Conservation (phyloP, 2,888 invertebrate genomes). For the Tenthredo distinguenda region DNA sequence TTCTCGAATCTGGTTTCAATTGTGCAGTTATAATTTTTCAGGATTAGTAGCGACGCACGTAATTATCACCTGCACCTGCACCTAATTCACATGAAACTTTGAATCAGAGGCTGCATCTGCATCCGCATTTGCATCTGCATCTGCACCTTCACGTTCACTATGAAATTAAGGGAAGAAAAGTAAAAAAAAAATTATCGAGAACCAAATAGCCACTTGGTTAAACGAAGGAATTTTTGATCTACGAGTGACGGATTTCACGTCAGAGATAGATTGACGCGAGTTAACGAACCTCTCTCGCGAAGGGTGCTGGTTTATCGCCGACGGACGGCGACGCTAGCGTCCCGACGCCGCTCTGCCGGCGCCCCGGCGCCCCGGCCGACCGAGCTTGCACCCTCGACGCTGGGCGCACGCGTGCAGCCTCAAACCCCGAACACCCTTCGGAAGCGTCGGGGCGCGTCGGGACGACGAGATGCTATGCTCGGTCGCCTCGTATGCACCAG, state of each 20-base stretch:
- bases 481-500: constrained; percentile 34
- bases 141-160: background rate
- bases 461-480: constrained; percentile 21
- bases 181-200: background rate
- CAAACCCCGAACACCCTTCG: constrained; percentile 26
- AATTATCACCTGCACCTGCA: background rate
- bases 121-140: background rate
- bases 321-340: constrained; percentile 65
- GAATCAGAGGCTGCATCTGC: background rate
- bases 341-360: constrained; percentile 73
- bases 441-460: constrained; percentile 47
- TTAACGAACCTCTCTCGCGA: constrained; percentile 24
- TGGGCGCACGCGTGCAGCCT: constrained; percentile 46
- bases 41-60: background rate
- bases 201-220: background rate
- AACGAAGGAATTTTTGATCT: background rate
- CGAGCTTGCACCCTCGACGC: constrained; percentile 64
- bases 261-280: constrained; percentile 34
- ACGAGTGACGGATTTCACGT: background rate
- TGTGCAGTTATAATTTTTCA: background rate
- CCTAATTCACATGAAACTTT: background rate
- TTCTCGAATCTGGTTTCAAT: background rate
- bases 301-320: constrained; percentile 56
- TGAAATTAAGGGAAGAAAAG: background rate
- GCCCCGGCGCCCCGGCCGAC: constrained; percentile 72